Evolutionary conservation across 1,140 invertebrate species (phyloP).

Genomic region (Elysia chlorotica): DNA sequence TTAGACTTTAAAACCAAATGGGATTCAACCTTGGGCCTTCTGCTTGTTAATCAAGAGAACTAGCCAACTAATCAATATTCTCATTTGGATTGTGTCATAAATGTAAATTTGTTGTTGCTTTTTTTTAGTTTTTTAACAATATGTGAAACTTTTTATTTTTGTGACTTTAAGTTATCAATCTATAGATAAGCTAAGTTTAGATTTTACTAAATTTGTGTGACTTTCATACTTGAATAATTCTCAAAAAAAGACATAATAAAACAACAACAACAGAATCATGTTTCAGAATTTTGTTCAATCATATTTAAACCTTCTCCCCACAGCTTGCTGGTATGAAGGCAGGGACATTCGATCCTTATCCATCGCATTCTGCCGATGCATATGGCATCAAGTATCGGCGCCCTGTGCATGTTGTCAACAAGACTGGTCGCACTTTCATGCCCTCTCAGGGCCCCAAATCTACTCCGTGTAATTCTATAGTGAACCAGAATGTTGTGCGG

Average conservation of each 20-base stretch:
- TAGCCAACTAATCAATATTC: neutral
- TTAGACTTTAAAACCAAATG: too few relatives aligned
- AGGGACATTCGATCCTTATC: slow-evolving; percentile 62
- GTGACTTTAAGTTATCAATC: neutral
- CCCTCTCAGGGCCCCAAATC: slow-evolving; percentile 59
- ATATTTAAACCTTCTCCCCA: neutral
- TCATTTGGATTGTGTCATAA: neutral
- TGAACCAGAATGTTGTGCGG: slow-evolving; percentile 59
- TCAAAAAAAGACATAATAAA: too few relatives aligned
- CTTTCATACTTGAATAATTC: too few relatives aligned
- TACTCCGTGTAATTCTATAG: slow-evolving; percentile 53
- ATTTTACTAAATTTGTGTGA: too few relatives aligned
- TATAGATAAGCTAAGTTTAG: too few relatives aligned
- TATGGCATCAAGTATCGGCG: slow-evolving; percentile 47
- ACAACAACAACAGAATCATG: too few relatives aligned
- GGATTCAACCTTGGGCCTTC: too few relatives aligned
- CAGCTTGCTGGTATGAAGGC: slow-evolving; percentile 59
- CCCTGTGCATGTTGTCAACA: slow-evolving; percentile 56
- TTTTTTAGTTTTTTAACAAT: neutral
- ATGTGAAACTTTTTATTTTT: neutral
- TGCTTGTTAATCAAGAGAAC: too few relatives aligned
- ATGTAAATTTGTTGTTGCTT: neutral
- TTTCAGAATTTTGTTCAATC: neutral
- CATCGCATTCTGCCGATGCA: slow-evolving; percentile 55
- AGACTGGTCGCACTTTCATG: slow-evolving; percentile 58